Base-by-base conservation (phyloP, 2,797 vertebrate species). In the Caiman crocodilus region DNA sequence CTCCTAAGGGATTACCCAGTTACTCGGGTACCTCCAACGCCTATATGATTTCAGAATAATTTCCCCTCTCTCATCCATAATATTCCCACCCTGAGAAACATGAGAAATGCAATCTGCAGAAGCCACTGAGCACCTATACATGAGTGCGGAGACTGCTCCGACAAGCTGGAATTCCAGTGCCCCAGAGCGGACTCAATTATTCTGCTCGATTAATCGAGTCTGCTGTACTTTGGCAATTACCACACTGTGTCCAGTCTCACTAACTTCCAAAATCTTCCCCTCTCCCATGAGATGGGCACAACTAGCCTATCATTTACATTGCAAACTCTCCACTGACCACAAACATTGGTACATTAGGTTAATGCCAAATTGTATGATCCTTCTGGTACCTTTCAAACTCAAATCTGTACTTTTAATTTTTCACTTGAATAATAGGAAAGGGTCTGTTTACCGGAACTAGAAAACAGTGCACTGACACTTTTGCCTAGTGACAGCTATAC, bases 241-340 rank as follows among this genome's bases (percentile, higher is more conserved):
- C 42, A 50, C 42, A 50, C 8, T 13, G 55, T 64, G 10, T 63
- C 61, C 14, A 63, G 15, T 83, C 28, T 74, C 18, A n/a, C 0
- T 5, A 50, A 15, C 60, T 87, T 76, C 10, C 57, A 87, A 71
- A 87, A 18, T 59, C 16, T 0, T 0, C 2, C 13, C 1, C 2
- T 23, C 5, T 18, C 73, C 32, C 55, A 69, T 0, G 0, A 56
- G 56, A 69, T 28, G 73, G 58, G 14, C 5, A 60, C 0, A 67
- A 71, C 5, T 28, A 79, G 4, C 17, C 21, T 35, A 92, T 26
- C 35, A 73, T 79, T 84, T 13, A 82, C 21, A 61, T 9, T 75
- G 84, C 81, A 16, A 76, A 26, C 25, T 16, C 15, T 18, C 55
- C 55, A 11, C 74, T 26, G 88, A 91, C 23, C 26, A 73, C 61